Evolutionary conservation across 1,140 invertebrate genomes (phyloP).

Genomic region (Lysiphlebus fabarum): DNA sequence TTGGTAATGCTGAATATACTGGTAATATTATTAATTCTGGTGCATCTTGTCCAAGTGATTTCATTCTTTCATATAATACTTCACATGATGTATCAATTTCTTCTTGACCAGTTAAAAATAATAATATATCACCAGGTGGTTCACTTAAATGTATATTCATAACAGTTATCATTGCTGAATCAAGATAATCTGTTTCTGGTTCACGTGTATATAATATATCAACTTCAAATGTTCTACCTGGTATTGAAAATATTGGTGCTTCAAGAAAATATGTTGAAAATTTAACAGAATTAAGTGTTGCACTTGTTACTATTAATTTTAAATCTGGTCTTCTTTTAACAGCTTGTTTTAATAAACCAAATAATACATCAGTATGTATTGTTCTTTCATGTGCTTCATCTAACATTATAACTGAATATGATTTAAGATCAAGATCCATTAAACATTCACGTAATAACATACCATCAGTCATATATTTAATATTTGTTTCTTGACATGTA

Average conservation of each 20-base stretch:
- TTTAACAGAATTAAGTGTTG: constrained; percentile 96
- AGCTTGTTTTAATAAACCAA: constrained; percentile 89
- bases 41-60: constrained; percentile 93
- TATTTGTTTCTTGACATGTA: constrained; percentile 95
- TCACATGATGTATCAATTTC: constrained; percentile 99
- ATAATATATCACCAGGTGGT: constrained; percentile 89
- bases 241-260: constrained; percentile 93
- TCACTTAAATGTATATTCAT: constrained; percentile 99
- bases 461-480: constrained; percentile 99
- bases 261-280: constrained; percentile 98
- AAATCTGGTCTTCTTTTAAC: constrained; percentile 89
- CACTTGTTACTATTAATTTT: constrained; percentile 97
- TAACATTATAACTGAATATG: constrained; percentile 96
- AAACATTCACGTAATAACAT: constrained; percentile 98
- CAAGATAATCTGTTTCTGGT: constrained; percentile 97
- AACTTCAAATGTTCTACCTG: constrained; percentile 94
- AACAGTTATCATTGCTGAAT: constrained; percentile 96
- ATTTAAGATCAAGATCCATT: constrained; percentile 88
- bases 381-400: constrained; percentile 99
- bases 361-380: constrained; percentile 96
- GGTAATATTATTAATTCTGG: constrained; percentile 97
- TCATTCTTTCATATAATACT: constrained; percentile 97
- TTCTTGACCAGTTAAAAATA: constrained; percentile 97
- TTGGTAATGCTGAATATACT: constrained; percentile 96
- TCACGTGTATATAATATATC: constrained; percentile 98